Evolutionary conservation across 2,888 invertebrate species (phyloP).

Genomic region (Oscheius onirici): DNA sequence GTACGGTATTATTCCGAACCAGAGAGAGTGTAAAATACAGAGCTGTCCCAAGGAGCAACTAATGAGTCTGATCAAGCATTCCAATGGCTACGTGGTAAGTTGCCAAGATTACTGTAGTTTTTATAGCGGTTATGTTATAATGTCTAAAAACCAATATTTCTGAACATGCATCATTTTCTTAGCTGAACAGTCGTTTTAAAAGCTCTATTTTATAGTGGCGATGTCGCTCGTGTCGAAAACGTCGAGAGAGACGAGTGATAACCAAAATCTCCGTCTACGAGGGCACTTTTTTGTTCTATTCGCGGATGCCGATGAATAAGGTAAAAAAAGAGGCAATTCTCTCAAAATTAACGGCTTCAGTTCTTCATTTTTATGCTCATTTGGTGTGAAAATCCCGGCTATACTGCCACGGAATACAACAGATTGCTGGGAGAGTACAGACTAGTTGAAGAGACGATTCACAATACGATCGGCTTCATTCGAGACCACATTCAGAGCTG

Average conservation of each 20-base stretch:
- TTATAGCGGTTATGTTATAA: too few relatives aligned
- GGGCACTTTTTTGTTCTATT: conserved; percentile 54
- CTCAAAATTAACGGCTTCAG: conserved; percentile 14
- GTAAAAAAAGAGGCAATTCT: not conserved
- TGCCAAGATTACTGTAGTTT: too few relatives aligned
- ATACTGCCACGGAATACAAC: conserved; percentile 50
- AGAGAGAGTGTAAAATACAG: conserved; percentile 43
- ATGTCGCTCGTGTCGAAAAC: conserved; percentile 53
- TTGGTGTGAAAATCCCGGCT: conserved; percentile 55
- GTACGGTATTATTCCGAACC: conserved; percentile 55
- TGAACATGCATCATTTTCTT: too few relatives aligned
- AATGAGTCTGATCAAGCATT: conserved; percentile 55
- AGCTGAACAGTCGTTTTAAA: too few relatives aligned
- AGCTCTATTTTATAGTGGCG: conserved; percentile 43
- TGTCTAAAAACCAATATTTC: too few relatives aligned
- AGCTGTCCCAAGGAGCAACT: conserved; percentile 54
- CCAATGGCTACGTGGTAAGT: conserved; percentile 53
- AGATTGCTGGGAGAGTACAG: conserved; percentile 49
- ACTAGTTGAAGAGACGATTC: conserved; percentile 54
- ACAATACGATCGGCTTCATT: conserved; percentile 56
- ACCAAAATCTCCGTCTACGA: conserved; percentile 57
- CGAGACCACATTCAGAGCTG: conserved; percentile 56
- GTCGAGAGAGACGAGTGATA: conserved; percentile 50
- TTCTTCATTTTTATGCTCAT: conserved; percentile 57
- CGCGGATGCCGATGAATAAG: conserved; percentile 54